These are phyloP conservation scores for Chrysodeixis includens DNA, from an alignment of 2,888 invertebrate species.

Conservation along the genomic window DNA sequence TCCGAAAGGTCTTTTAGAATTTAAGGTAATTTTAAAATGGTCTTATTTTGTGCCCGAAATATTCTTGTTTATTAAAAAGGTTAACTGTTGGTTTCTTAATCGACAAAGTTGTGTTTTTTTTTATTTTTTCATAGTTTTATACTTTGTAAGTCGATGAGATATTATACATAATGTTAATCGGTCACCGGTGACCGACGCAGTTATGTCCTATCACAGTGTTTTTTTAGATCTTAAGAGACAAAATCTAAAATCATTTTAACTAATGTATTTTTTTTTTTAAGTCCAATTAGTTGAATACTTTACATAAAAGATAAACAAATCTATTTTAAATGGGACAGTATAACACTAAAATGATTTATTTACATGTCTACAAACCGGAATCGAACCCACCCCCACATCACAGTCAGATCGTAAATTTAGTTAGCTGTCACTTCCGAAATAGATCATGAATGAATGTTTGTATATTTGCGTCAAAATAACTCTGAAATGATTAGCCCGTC, in stretches of 20 bases:
- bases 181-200: no score
- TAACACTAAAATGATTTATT: neutral
- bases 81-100: neutral
- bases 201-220: no score
- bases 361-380: neutral
- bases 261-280: no score
- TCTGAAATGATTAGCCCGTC: neutral
- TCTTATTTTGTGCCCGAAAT: neutral
- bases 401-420: neutral
- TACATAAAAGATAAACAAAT: neutral
- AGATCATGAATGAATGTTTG: conserved; percentile 5
- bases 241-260: no score
- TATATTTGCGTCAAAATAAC: conserved; percentile 1
- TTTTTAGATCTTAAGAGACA: no score
- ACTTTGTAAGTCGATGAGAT: no score
- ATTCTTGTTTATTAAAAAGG: neutral
- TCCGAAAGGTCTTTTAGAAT: neutral
- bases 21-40: neutral
- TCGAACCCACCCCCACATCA: neutral
- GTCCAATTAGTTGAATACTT: neutral
- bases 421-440: neutral
- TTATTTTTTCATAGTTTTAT: neutral
- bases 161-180: no score
- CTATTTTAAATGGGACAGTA: neutral
- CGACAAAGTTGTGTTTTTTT: neutral